A percentile compares a stretch with the other conserved stretches of the same genome.
Evolutionary conservation across 2,888 invertebrate species (phyloP).

Genomic region (Cyrtodaria siliqua): DNA sequence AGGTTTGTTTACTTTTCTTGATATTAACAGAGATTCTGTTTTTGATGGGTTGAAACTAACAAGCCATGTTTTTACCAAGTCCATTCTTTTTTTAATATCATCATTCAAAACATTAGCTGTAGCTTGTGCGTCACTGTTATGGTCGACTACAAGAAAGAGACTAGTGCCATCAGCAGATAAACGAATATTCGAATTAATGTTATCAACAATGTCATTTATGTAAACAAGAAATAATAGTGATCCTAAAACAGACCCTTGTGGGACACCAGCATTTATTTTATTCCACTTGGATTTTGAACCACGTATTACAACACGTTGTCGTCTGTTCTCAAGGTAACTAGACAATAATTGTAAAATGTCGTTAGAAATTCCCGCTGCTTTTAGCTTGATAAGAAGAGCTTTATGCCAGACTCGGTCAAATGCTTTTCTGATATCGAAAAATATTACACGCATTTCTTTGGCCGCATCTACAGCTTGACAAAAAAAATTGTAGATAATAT

Average conservation of each 20-base stretch:
- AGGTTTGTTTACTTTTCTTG: background rate
- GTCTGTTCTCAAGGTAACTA: constrained; percentile 1
- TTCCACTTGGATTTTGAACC: background rate
- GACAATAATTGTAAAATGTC: background rate
- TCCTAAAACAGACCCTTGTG: constrained; percentile 25
- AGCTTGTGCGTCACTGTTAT: background rate
- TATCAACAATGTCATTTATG: constrained; percentile 21
- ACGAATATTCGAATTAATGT: background rate
- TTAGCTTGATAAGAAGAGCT: constrained; percentile 25
- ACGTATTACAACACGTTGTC: constrained; percentile 9
- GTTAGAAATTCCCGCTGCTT: background rate
- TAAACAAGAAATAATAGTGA: constrained; percentile 17
- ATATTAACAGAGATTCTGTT: background rate
- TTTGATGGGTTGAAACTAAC: background rate
- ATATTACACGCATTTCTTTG: constrained; percentile 38
- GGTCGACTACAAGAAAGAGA: constrained; percentile 1
- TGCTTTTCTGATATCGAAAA: constrained; percentile 46
- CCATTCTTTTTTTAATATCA: background rate
- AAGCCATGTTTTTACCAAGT: background rate
- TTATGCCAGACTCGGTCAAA: constrained; percentile 45
- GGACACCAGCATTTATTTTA: constrained; percentile 3
- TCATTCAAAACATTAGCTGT: background rate
- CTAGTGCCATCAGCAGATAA: constrained; percentile 20
- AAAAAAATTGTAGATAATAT: constrained; percentile 8
- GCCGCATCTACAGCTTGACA: constrained; percentile 27